Base-by-base conservation (phyloP, 1,140 invertebrate species). In the Leptopilina boulardi region DNA sequence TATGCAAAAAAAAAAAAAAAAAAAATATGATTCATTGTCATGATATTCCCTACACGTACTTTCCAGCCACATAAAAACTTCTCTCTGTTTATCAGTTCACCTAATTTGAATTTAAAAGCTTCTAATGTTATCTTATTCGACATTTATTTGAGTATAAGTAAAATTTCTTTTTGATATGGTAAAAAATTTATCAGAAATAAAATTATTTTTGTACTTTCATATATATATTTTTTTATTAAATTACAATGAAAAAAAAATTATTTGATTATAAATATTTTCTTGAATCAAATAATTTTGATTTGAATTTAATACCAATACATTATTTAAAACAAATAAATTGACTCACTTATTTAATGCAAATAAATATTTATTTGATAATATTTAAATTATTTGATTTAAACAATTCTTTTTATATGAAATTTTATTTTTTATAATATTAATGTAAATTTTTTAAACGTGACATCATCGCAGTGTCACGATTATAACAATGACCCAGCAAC, bases 391-490 rank as follows among this genome's bases (percentile, higher is more conserved):
- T n/a, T n/a, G n/a, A n/a, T n/a, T n/a, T n/a, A n/a, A n/a, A n/a
- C n/a, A n/a, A n/a, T n/a, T n/a, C n/a, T n/a, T n/a, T n/a, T n/a
- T n/a, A n/a, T n/a, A n/a, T n/a, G n/a, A n/a, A n/a, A n/a, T n/a
- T n/a, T n/a, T n/a, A n/a, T n/a, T n/a, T 56, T 9, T 8, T 56
- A 8, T 56, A 21, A 23, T n/a, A 59, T 26, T 11, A 30, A 59
- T 59, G 19, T 13, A 59, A 59, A 13, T 59, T 59, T 10, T 21
- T 59, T 15, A 26, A 59, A 21, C 56, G 3, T 59, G 56, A 30
- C 56, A 26, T 56, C 54, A 56, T 59, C 56, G 5, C 2, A 59
- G 56, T 26, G 56, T 59, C 56, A 26, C 10, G 56, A 59, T 19
- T 18, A 18, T 18, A 51, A 18, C n/a, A 21, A 59, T 59, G 19